Evolutionary conservation across 23 tunicate species (phyloP).

Genomic region (Aplidium turbinatum): DNA sequence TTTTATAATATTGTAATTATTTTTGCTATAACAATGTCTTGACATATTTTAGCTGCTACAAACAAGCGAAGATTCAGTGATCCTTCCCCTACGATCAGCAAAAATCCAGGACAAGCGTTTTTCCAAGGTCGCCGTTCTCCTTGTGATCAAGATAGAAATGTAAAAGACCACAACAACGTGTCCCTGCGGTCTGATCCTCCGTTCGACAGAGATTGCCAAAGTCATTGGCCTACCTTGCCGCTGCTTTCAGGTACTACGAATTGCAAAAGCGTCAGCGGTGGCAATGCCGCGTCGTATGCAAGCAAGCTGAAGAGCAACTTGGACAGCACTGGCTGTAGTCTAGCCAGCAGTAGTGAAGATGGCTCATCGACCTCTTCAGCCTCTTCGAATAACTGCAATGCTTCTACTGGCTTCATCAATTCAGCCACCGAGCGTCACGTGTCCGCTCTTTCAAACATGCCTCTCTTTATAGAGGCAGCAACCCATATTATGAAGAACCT

Average conservation of each 20-base stretch:
- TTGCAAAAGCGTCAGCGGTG: too few species aligned
- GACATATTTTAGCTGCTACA: constrained; percentile 18
- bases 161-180: too few species aligned
- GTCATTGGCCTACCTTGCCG: constrained; percentile 46
- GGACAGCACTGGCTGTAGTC: constrained; percentile 66
- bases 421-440: neutral
- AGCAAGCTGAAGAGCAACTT: constrained; percentile 56
- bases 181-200: neutral
- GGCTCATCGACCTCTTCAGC: constrained; percentile 35
- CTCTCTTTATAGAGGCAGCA: neutral
- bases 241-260: neutral
- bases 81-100: constrained; percentile 22
- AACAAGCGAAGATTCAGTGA: constrained; percentile 41
- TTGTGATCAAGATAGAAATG: neutral
- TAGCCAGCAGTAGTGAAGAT: constrained; percentile 58
- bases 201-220: neutral
- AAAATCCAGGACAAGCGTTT: neutral
- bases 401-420: neutral
- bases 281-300: constrained; percentile 38
- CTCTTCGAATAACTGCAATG: constrained; percentile 25
- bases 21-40: too few species aligned
- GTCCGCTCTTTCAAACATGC: neutral
- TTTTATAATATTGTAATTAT: too few species aligned
- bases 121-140: neutral
- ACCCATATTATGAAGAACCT: too few species aligned